Percentiles rank a stretch among this genome's conserved stretches.
phyloP scores from a whole-genome alignment of 1,140 invertebrate genomes.

The Pseudomyrmex dendroicus region DNA sequence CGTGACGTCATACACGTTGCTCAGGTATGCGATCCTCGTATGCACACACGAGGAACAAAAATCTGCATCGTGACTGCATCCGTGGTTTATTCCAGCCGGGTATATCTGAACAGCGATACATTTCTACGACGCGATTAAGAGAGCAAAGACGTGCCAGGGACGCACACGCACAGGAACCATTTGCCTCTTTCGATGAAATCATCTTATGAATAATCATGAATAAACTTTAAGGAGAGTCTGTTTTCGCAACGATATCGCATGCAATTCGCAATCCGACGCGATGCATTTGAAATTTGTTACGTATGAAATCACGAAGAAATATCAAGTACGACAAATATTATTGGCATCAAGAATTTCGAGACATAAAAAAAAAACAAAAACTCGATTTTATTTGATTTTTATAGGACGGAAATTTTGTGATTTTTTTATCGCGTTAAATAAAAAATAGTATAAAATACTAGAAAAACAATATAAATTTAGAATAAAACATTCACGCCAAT shows the following conservation, averaged over 20 bases:
- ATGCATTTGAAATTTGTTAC: neutral
- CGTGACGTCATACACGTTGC: slow-evolving; percentile 58
- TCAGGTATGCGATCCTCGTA: slow-evolving; percentile 66
- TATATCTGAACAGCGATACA: slow-evolving; percentile 37
- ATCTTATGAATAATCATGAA: neutral
- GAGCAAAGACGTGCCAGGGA: slow-evolving; percentile 14
- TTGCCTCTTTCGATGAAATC: slow-evolving; percentile 42
- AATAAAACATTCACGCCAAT: no score
- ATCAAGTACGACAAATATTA: neutral
- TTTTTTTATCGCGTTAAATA: no score
- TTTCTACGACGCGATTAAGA: slow-evolving; percentile 30
- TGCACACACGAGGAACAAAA: slow-evolving; percentile 29
- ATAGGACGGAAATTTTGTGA: no score
- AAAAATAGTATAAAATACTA: no score
- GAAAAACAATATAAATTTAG: no score
- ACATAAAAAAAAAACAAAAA: no score
- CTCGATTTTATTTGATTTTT: no score
- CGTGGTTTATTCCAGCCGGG: slow-evolving; percentile 58
- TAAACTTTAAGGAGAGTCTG: neutral
- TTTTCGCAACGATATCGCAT: neutral
- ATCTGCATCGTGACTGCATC: slow-evolving; percentile 41
- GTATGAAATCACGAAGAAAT: neutral
- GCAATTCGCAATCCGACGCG: neutral
- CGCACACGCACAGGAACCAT: slow-evolving; percentile 28
- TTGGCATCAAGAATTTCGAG: neutral